Evolutionary conservation across 2,797 vertebrate genomes (phyloP), one percentile per base, ranked within the genome.

Genomic region (Hipposideros larvatus): DNA sequence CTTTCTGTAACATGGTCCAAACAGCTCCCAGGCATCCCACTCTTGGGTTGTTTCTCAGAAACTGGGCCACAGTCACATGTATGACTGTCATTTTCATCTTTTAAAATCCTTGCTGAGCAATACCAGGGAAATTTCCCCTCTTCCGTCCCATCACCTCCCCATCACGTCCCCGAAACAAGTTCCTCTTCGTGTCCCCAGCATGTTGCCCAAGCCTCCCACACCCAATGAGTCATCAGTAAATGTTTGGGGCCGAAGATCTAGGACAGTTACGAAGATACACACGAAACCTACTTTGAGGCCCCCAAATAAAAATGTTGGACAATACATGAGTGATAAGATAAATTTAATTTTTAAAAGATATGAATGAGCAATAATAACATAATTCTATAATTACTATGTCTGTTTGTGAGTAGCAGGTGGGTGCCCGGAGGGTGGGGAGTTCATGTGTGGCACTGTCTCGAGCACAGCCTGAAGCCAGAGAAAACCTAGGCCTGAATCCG

Each of bases 151-250:
- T 78, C 11, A 18, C 43, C 11, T 88, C n/a, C 75, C n/a, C 59
- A 46, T 31, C 24, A 5, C 16, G 15, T 13, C 55, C 41, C 82
- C n/a, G 79, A 90, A n/a, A 22, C 5, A 87, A 91, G 65, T 97
- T 97, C 95, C 83, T 94, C 73, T 93, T 96, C 96, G 74, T 91
- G 37, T 61, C 73, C 57, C 46, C 34, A 34, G 21, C 63, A 31
- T 28, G 53, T 55, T 37, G 34, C 37, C 74, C 1, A 9, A 26
- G 28, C 34, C 37, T 55, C 43, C 48, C 37, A 10, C 4, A 63
- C 16, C 28, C 26, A 70, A 0, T 26, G 34, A 15, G 6, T 68
- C 59, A 26, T 46, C 21, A 9, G 46, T 28, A 84, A 91, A 41
- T 51, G 57, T 28, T 51, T 31, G 57, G 19, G 26, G n/a, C 53